Evolutionary conservation across 2,888 invertebrate genomes (phyloP).

Genomic region (Hydropsyche betteni): DNA sequence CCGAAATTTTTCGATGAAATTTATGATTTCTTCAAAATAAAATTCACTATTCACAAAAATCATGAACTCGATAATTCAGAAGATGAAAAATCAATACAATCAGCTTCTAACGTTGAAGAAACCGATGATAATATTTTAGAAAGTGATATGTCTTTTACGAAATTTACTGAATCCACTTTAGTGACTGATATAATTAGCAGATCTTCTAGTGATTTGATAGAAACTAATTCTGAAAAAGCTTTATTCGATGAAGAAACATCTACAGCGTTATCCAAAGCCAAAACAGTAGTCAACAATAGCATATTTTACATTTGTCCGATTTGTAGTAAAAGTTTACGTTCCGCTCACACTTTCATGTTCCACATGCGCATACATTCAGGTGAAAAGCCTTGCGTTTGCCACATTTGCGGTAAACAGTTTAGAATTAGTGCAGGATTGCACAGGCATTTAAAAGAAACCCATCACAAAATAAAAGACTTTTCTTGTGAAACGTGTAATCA

Average conservation of each 20-base stretch:
- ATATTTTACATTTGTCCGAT: conserved; percentile 66
- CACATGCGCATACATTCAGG: conserved; percentile 73
- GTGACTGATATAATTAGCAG: background rate
- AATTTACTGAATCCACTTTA: background rate
- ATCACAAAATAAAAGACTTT: conserved; percentile 69
- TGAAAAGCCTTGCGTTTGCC: conserved; percentile 72
- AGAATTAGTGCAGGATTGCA: conserved; percentile 71
- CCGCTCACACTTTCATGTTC: conserved; percentile 70
- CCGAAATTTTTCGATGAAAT: too few species aligned
- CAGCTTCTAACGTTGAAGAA: too few species aligned
- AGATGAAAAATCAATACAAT: too few species aligned
- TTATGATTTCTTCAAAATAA: too few species aligned
- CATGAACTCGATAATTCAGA: too few species aligned
- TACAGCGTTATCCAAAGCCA: conserved; percentile 57
- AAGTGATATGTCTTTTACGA: background rate
- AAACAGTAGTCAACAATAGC: conserved; percentile 61
- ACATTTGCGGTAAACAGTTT: conserved; percentile 73
- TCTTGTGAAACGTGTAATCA: conserved; percentile 66
- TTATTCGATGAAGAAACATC: conserved; percentile 57
- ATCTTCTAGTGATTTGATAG: background rate
- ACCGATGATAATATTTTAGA: too few species aligned
- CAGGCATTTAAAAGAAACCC: conserved; percentile 71
- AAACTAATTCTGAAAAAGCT: conserved; percentile 58
- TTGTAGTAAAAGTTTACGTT: conserved; percentile 69
- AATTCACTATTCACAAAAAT: too few species aligned